Base-by-base conservation (phyloP, 2,113 vertebrate genomes). In the Phoxinus phoxinus region DNA sequence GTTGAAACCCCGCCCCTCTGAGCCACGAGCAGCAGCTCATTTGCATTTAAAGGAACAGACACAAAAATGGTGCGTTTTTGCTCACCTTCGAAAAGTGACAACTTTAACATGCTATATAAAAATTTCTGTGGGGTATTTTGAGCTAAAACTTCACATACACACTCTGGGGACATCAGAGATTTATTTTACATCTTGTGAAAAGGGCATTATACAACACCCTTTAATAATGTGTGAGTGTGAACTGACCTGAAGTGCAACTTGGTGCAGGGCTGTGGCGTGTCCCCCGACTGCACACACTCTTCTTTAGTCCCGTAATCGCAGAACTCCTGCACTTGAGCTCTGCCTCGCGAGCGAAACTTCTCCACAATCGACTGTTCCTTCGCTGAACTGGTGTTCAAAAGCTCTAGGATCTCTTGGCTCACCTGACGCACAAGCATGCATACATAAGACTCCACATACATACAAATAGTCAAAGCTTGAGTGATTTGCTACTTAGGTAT, bases 361-460 rank as follows among this genome's bases (percentile, higher is more conserved):
- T 97, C 96, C 88, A 98, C 96, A 25, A 98, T 98, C 75, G 97
- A 98, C 79, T 98, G 97, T 84, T 98, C 97, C 88, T 98, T 98
- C 17, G 97, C 97, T 6, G 97, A 97, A 89, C 96, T 98, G 73
- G 97, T 95, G 88, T 97, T 97, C 7, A 98, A 92, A 30, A 98
- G 94, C 90, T 98, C 97, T 86, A 98, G 92, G 84, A 98, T 98
- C 93, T 98, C 97, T 90, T 96, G 94, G 91, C 97, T 98, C 84
- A 98, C 95, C 97, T 98, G 83, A 83, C 17, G 67, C 8, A 82
- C 10, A 8, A 44, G 44, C 67, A 56, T 19, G 72, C 56, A 85
- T 21, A 77, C 4, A 74, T 0, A 4, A 72, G 21, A 19, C 48
- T 51, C 48, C 51, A 44, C 35, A 85, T 19, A 77, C 6, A 73